These are phyloP conservation scores for Trinectes maculatus DNA, from an alignment of 2,113 vertebrate genomes.

Conservation along the genomic window DNA sequence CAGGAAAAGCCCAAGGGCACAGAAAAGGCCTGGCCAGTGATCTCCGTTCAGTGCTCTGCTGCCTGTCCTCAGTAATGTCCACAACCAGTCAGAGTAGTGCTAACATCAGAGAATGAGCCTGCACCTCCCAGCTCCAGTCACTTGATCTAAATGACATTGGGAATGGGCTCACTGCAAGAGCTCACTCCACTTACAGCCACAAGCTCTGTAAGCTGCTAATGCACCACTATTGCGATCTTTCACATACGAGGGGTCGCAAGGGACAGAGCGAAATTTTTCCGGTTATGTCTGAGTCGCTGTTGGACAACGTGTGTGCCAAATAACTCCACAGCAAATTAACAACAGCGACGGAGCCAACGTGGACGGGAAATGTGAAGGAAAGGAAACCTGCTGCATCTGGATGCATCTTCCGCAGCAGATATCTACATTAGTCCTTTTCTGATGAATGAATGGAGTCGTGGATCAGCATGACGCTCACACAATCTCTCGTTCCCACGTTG, in stretches of 20 bases:
- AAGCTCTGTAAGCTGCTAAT: slow-evolving; percentile 30
- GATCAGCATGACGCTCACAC: too few species aligned
- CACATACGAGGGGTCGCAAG: slow-evolving; percentile 15
- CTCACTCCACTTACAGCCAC: slow-evolving; percentile 27
- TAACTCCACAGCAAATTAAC: slow-evolving; percentile 42
- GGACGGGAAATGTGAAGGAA: slow-evolving; percentile 12
- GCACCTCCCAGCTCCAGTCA: slow-evolving; percentile 41
- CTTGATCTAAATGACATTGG: slow-evolving; percentile 45
- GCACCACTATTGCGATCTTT: slow-evolving; percentile 13
- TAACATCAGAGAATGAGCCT: slow-evolving; percentile 49
- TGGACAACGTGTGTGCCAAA: slow-evolving; percentile 24
- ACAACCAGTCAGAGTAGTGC: slow-evolving; percentile 44
- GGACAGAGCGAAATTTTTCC: slow-evolving; percentile 1
- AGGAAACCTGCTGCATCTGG: slow-evolving; percentile 7
- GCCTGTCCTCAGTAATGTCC: slow-evolving; percentile 39
- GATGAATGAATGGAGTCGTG: slow-evolving; percentile 4
- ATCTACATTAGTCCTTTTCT: slow-evolving; percentile 6
- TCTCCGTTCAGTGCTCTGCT: slow-evolving; percentile 52
- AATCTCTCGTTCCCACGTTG: too few species aligned
- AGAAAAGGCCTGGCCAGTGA: slow-evolving; percentile 29
- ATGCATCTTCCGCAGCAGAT: slow-evolving; percentile 20
- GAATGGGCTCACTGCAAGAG: slow-evolving; percentile 35
- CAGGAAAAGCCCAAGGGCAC: slow-evolving; percentile 35
- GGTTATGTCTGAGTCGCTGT: slow-evolving; percentile 5
- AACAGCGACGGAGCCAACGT: slow-evolving; percentile 13